Conservation (phyloP, 2,888 invertebrate species). For the Odontomyia ornata region DNA sequence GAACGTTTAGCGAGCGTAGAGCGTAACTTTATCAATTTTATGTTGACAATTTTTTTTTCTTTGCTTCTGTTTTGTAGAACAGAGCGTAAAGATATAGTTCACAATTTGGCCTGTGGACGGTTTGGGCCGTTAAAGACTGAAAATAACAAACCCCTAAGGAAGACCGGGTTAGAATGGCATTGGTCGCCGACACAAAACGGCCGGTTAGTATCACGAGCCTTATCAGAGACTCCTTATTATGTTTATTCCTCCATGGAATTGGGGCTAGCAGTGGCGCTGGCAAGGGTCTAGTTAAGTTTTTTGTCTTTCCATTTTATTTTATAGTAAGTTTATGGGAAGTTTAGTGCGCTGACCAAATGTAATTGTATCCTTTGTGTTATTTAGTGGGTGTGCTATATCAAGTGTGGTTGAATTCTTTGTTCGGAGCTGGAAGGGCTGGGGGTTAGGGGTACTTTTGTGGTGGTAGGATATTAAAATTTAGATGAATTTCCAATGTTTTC, state of each 20-base stretch:
- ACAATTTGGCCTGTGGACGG: not conserved
- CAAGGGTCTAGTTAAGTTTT: too few species aligned
- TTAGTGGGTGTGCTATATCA: not conserved
- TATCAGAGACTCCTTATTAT: not conserved
- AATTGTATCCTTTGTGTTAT: not conserved
- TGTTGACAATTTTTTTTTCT: not conserved
- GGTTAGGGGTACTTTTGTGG: too few species aligned
- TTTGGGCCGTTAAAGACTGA: not conserved
- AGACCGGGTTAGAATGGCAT: too few species aligned
- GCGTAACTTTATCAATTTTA: slow-evolving; percentile 35
- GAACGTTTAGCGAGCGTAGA: slow-evolving; percentile 12
- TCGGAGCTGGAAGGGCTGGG: too few species aligned
- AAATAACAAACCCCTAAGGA: not conserved
- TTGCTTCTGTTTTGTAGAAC: too few species aligned
- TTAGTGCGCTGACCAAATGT: not conserved
- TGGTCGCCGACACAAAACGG: not conserved
- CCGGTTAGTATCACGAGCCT: not conserved
- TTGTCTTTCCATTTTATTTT: too few species aligned
- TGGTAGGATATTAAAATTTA: too few species aligned
- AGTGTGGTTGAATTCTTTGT: not conserved
- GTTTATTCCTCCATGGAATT: not conserved
- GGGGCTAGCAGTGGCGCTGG: too few species aligned
- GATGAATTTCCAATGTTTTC: too few species aligned
- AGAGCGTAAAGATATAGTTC: not conserved
- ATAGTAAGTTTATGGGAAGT: too few species aligned